A percentile compares a stretch with the other conserved stretches of the same genome.
Conservation (phyloP, 2,888 invertebrate species). For the Sinhomidia bicolor region DNA sequence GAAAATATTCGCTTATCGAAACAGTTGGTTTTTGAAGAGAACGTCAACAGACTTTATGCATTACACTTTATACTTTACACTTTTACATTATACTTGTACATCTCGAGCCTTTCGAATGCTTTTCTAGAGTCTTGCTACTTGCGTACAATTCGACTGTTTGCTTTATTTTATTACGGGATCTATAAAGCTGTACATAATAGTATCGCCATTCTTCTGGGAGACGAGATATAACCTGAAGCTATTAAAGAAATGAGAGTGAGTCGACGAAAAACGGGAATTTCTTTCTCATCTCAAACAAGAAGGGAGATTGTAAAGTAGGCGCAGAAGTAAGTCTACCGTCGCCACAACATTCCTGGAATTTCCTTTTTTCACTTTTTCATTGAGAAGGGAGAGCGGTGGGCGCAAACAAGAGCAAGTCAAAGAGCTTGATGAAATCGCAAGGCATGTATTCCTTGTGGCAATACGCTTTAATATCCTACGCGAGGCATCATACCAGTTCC, state of each 20-base stretch:
- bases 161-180: no score
- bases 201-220: background rate
- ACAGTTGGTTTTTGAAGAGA: no score
- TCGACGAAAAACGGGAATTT: background rate
- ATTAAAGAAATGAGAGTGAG: no score
- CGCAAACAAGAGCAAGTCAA: background rate
- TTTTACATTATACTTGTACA: no score
- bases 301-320: background rate
- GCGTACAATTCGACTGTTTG: no score
- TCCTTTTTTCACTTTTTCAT: background rate
- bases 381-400: background rate
- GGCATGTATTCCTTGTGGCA: constrained; percentile 4
- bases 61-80: no score
- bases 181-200: background rate
- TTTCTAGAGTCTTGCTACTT: no score
- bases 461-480: background rate
- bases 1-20: no score
- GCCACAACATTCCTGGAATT: no score
- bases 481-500: background rate
- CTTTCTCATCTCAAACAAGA: background rate
- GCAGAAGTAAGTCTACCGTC: background rate
- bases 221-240: constrained; percentile 12
- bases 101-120: no score
- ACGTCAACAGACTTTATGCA: no score
- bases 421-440: background rate